phyloP scores from a whole-genome alignment of 2,888 invertebrate species.

The Nasonia oneida region DNA sequence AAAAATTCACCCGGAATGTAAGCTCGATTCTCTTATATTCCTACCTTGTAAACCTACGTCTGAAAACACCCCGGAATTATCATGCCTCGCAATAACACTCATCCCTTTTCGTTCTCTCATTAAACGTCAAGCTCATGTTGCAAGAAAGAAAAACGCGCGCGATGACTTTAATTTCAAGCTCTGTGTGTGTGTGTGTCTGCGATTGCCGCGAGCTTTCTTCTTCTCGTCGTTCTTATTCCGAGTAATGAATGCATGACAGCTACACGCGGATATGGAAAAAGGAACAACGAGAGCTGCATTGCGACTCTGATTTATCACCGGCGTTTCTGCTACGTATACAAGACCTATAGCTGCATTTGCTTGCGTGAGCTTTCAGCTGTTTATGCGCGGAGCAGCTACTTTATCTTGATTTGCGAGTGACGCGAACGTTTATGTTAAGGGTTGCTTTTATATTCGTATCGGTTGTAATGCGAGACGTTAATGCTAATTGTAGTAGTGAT shows the following conservation, averaged over 20 bases:
- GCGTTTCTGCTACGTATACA: background rate
- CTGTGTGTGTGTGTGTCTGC: background rate
- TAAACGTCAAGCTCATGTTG: background rate
- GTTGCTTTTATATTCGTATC: background rate
- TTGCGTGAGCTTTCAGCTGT: background rate
- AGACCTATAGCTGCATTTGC: background rate
- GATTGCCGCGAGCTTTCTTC: slow-evolving; percentile 11
- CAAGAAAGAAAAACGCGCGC: background rate
- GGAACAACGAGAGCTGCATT: background rate
- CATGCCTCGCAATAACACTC: background rate
- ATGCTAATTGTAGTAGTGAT: background rate
- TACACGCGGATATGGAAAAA: background rate
- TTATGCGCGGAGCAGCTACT: background rate
- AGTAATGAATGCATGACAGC: slow-evolving; percentile 23
- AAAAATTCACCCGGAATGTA: no score
- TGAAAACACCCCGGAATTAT: background rate
- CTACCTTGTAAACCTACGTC: no score
- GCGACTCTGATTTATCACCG: slow-evolving; percentile 19
- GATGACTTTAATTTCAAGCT: slow-evolving; percentile 25
- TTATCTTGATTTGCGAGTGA: slow-evolving; percentile 13
- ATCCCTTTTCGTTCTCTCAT: background rate
- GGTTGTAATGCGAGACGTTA: background rate
- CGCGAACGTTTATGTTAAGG: background rate
- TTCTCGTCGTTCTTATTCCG: background rate
- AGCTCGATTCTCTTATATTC: no score